A percentile compares a stretch with the other conserved stretches of the same genome.
Conservation (phyloP, 2,888 invertebrate species). For the Lithophane socia region DNA sequence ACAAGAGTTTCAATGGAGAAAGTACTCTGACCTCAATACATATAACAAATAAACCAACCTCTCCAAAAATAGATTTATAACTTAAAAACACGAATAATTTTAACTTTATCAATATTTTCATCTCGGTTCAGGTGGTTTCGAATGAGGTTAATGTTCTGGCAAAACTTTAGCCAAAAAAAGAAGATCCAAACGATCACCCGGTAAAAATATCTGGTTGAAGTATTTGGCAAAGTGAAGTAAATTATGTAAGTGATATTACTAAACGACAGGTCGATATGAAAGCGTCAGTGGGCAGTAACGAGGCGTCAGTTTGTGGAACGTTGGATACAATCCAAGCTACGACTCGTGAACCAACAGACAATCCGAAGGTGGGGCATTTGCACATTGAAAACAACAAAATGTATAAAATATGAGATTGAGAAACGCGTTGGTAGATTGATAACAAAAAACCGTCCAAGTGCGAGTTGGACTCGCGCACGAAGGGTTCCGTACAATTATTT, state of each 20-base stretch:
- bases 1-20: not conserved
- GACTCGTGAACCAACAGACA: slow-evolving; percentile 50
- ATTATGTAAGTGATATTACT: slow-evolving; percentile 50
- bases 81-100: slow-evolving; percentile 18
- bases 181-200: not conserved
- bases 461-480: too few species aligned
- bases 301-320: slow-evolving; percentile 44
- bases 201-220: slow-evolving; percentile 33
- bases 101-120: slow-evolving; percentile 3
- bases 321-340: slow-evolving; percentile 63
- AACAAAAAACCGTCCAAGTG: too few species aligned
- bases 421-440: slow-evolving; percentile 6
- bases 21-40: not conserved
- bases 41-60: too few species aligned
- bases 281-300: slow-evolving; percentile 47
- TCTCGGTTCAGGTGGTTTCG: not conserved
- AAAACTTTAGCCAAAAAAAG: not conserved
- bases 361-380: slow-evolving; percentile 23
- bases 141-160: slow-evolving; percentile 36
- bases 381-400: slow-evolving; percentile 46
- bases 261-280: slow-evolving; percentile 53
- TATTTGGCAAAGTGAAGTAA: slow-evolving; percentile 51
- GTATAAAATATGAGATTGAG: slow-evolving; percentile 18
- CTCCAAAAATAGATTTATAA: not conserved
- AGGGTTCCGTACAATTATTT: too few species aligned